Evolutionary conservation across 2,888 invertebrate genomes (phyloP), one percentile per base, ranked within the genome.

Genomic region (Eristalis pertinax): DNA sequence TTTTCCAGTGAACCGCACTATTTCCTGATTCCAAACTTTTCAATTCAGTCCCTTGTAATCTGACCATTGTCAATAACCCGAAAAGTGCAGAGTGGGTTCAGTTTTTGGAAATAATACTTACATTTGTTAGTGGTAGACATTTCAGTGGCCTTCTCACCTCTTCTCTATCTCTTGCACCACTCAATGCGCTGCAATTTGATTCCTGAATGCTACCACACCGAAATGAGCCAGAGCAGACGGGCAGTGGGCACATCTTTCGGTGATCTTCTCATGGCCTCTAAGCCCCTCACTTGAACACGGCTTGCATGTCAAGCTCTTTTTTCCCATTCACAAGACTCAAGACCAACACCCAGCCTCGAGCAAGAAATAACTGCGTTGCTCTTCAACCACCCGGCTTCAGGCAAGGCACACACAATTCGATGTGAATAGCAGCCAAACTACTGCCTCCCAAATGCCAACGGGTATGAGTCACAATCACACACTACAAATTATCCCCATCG

Each of bases 361-460:
- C 70, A n/a, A 35, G 60, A 70, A 70, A 70, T 70, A 70, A 60
- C 60, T 74, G 50, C 77, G 26, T 56, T 69, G 24, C 63, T 69
- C 69, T 32, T 56, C 77, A 62, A 60, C 76, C 76, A 76, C 76
- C 68, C 58, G 13, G 22, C 41, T 29, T 24, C 19, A 2, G n/a
- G n/a, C 62, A 65, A 29, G 26, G 70, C 63, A 63, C 11, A 69
- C 29, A 56, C 63, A 77, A 77, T 63, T 75, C 60, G 62, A 13
- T 50, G 63, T 29, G 70, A 58, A 63, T 50, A 80, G 50, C 80
- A 50, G 72, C 50, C 73, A 60, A 62, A 82, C 58, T 78, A 73
- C 70, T 22, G 43, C 56, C 73, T 72, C 75, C 62, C 76, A 84
- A 87, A 87, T 87, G 73, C 87, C 87, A 87, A 73, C 64, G 68